A percentile compares a stretch with the other conserved stretches of the same genome.
These are phyloP conservation scores for Anabacerthia variegaticeps DNA, from an alignment of 2,797 vertebrate genomes.

Conservation along the genomic window DNA sequence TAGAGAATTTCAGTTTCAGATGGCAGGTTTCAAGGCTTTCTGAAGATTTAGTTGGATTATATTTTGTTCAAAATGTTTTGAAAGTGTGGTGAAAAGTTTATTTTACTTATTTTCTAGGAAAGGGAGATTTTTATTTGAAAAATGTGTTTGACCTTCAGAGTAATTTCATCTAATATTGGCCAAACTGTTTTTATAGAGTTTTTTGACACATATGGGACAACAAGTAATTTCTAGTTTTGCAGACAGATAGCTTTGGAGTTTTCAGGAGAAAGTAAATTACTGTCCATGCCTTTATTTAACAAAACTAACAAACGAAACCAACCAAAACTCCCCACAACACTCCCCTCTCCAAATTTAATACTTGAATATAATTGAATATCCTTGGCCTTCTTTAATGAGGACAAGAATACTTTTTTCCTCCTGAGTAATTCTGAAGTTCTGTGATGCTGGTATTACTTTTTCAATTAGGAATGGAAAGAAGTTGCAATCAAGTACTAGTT, in stretches of 20 bases:
- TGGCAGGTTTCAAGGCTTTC: neutral
- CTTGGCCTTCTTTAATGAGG: neutral
- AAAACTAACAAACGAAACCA: neutral
- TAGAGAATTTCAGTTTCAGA: neutral
- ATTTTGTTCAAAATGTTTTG: neutral
- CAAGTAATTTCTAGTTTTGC: neutral
- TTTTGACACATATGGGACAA: neutral
- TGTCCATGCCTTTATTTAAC: neutral
- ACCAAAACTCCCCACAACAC: fast-evolving
- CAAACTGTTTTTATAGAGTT: neutral
- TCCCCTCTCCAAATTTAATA: neutral
- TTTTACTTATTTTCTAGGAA: neutral
- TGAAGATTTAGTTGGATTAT: neutral
- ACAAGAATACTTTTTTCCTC: neutral
- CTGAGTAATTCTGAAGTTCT: neutral
- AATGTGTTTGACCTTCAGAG: neutral
- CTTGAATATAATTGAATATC: neutral
- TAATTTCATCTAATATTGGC: fast-evolving
- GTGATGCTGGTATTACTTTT: neutral
- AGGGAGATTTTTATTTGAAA: neutral
- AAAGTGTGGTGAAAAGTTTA: neutral
- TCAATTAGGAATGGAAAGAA: neutral
- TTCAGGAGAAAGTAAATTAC: neutral
- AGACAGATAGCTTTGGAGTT: neutral
- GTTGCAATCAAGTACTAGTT: neutral